phyloP scores from a whole-genome alignment of 2,797 vertebrate species.

The Echeneis naucrates region DNA sequence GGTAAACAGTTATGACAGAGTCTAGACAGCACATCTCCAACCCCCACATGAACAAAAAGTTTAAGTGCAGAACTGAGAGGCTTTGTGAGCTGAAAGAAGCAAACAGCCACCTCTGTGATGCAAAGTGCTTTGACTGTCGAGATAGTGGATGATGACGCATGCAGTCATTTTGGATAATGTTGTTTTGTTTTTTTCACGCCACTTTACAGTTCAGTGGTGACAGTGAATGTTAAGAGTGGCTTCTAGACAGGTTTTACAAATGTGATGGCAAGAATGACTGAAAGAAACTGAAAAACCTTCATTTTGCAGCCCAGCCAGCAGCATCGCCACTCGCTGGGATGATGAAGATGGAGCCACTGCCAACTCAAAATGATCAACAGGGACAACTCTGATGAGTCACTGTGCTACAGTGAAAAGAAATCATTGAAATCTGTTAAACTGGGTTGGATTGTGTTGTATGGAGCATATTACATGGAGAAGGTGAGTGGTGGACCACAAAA shows the following conservation, averaged over 20 bases:
- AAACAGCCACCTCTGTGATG: neutral
- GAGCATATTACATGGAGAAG: neutral
- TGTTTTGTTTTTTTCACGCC: conserved; percentile 39
- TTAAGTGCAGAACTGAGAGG: neutral
- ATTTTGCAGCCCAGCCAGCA: neutral
- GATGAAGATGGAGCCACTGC: neutral
- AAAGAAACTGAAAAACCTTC: neutral
- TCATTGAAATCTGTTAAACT: conserved; percentile 9
- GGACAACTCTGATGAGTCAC: neutral
- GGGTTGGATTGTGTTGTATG: neutral
- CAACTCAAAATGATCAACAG: neutral
- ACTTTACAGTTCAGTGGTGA: neutral
- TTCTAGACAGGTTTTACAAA: neutral
- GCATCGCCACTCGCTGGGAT: neutral
- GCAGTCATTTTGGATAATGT: conserved; percentile 8
- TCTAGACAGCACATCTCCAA: neutral
- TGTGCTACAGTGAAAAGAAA: conserved; percentile 8
- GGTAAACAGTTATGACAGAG: neutral
- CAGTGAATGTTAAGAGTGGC: neutral
- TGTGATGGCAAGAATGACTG: neutral
- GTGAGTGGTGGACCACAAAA: no score
- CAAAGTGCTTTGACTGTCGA: neutral
- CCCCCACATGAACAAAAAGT: neutral
- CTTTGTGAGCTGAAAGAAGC: neutral
- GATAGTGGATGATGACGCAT: conserved; percentile 12